Evolutionary conservation across 2,888 invertebrate species (phyloP), one percentile per base, ranked within the genome.

Genomic region (Dioctria linearis): DNA sequence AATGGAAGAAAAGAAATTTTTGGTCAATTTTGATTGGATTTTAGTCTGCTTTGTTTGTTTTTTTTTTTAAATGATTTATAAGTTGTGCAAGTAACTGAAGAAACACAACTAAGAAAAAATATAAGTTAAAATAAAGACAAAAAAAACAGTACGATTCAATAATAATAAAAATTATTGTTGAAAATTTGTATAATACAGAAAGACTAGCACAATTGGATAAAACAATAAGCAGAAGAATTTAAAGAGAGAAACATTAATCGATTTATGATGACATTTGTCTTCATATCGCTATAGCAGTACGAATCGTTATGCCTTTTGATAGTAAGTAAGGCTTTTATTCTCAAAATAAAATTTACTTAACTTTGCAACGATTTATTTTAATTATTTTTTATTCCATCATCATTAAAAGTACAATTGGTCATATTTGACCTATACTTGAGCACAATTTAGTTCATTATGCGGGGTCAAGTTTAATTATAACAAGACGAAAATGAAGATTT

Each of bases 161-260:
- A 76, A 43, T n/a, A 25, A 76, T 5, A 13, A 63, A 57, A 61
- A 11, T 59, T 25, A 40, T 76, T 59, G 49, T 54, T 40, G 43
- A 59, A 63, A 59, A 9, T 63, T 59, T 76, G n/a, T 63, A 76
- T 11, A 11, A 54, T n/a, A 54, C 49, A 67, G 67, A 51, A 46
- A 13, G 9, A 63, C 8, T 37, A 67, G 25, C 43, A 59, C 11
- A 43, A 42, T 3, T 90, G 90, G 90, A 90, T 90, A 90, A 81
- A 84, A 84, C 81, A 37, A 43, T 46, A 63, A 40, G 40, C 39
- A 37, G 42, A 59, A 11, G 49, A 46, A 9, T 11, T 11, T 54
- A 54, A 6, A 6, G 11, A 11, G 11, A 54, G 54, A 8, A 54
- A 54, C 6, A 54, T 2, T 54, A 8, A 54, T 11, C n/a, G 11